Percentiles rank a stretch among this genome's conserved stretches.
Conservation (phyloP, 2,888 invertebrate genomes). For the Sepioteuthis lessoniana region DNA sequence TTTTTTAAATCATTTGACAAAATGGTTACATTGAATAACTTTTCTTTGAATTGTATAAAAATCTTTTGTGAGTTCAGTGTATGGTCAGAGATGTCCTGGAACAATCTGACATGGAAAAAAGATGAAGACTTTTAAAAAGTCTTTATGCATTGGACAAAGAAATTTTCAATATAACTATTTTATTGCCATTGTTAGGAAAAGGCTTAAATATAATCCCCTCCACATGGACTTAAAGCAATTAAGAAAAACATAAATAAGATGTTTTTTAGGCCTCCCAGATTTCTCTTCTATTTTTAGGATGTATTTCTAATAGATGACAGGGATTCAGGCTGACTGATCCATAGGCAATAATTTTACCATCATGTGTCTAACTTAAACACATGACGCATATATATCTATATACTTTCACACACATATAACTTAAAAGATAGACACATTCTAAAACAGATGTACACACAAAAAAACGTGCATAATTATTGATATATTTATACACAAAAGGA, state of each 20-base stretch:
- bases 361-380: neutral
- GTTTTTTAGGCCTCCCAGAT: neutral
- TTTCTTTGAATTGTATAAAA: neutral
- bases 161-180: neutral
- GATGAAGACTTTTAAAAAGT: neutral
- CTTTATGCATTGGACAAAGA: neutral
- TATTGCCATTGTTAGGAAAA: neutral
- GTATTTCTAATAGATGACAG: constrained; percentile 1
- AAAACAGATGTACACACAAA: too few species aligned
- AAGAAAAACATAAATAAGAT: neutral
- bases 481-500: neutral
- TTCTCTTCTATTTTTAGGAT: neutral
- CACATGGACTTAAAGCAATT: neutral
- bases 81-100: neutral
- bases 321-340: neutral
- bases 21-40: too few species aligned
- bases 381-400: too few species aligned
- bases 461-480: neutral
- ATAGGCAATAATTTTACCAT: constrained; percentile 33
- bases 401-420: neutral
- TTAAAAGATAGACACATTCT: too few species aligned
- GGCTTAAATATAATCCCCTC: constrained; percentile 5
- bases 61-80: neutral
- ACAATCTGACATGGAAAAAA: neutral
- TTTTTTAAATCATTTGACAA: too few species aligned